phyloP scores from a whole-genome alignment of 2,797 vertebrate genomes.

The Melanotaenia trifasciata region DNA sequence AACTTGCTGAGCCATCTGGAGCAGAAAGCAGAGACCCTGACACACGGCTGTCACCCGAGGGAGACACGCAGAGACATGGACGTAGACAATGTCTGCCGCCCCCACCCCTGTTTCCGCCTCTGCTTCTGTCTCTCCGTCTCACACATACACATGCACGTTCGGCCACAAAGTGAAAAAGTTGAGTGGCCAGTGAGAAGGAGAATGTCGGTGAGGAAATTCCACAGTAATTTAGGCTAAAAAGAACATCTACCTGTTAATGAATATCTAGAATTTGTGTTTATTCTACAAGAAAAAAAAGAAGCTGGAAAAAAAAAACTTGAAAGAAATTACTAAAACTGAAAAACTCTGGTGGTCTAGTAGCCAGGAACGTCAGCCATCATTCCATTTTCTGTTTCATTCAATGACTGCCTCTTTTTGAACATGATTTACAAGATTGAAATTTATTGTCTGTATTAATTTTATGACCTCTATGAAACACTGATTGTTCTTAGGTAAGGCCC shows the following conservation, averaged over 20 bases:
- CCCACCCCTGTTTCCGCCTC: constrained; percentile 51
- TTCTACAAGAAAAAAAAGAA: neutral
- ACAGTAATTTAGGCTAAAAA: constrained; percentile 3
- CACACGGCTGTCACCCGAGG: constrained; percentile 77
- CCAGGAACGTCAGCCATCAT: too few species aligned
- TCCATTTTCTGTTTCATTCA: neutral
- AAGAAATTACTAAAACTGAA: neutral
- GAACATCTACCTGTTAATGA: neutral
- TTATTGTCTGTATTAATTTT: neutral
- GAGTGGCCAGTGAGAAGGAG: constrained; percentile 9
- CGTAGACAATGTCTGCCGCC: constrained; percentile 60
- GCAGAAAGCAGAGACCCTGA: constrained; percentile 78
- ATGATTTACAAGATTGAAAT: neutral
- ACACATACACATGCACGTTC: constrained; percentile 1
- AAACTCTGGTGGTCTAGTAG: neutral
- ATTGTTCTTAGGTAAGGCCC: neutral
- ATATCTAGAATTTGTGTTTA: neutral
- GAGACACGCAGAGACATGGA: constrained; percentile 63
- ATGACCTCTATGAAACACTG: neutral
- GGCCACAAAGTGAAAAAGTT: constrained; percentile 28
- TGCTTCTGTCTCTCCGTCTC: constrained; percentile 33
- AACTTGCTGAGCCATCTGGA: constrained; percentile 80
- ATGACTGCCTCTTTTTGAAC: neutral
- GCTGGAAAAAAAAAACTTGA: neutral
- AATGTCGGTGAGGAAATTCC: constrained; percentile 32